A percentile compares a stretch with the other conserved stretches of the same genome.
These are phyloP conservation scores for Apodemia hepburni DNA, from an alignment of 2,888 invertebrate genomes.

Conservation along the genomic window DNA sequence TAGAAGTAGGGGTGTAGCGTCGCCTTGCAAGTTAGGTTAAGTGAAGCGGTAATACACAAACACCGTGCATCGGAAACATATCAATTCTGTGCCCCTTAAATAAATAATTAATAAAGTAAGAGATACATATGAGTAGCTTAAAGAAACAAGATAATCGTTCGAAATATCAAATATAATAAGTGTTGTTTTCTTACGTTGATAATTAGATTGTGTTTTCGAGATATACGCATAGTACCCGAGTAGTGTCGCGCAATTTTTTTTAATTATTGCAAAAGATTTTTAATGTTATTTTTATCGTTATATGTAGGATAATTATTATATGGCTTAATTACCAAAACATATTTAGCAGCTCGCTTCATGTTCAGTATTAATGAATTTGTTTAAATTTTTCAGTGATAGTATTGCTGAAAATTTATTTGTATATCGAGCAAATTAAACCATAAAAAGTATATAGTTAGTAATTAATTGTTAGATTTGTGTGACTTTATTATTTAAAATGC, in stretches of 20 bases:
- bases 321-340: conserved; percentile 76
- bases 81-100: conserved; percentile 89
- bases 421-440: conserved; percentile 76
- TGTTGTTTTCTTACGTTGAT: conserved; percentile 71
- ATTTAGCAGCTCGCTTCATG: conserved; percentile 58
- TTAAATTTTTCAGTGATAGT: conserved; percentile 52
- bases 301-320: conserved; percentile 51
- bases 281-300: conserved; percentile 61
- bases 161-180: conserved; percentile 76
- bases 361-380: conserved; percentile 75
- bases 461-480: conserved; percentile 80
- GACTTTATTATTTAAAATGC: conserved; percentile 76
- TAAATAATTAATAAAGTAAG: conserved; percentile 77
- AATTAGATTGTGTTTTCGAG: conserved; percentile 54
- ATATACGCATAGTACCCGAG: conserved; percentile 57
- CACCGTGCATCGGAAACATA: conserved; percentile 88
- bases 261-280: conserved; percentile 51
- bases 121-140: conserved; percentile 76
- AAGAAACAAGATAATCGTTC: conserved; percentile 71
- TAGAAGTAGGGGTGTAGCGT: conserved; percentile 71
- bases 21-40: conserved; percentile 79
- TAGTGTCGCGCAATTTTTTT: conserved; percentile 67
- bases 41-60: conserved; percentile 82
- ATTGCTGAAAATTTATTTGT: conserved; percentile 66
- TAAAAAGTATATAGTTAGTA: conserved; percentile 77